Evolutionary conservation across 2,113 vertebrate species (phyloP).

Genomic region (Neopipo cinnamomea): DNA sequence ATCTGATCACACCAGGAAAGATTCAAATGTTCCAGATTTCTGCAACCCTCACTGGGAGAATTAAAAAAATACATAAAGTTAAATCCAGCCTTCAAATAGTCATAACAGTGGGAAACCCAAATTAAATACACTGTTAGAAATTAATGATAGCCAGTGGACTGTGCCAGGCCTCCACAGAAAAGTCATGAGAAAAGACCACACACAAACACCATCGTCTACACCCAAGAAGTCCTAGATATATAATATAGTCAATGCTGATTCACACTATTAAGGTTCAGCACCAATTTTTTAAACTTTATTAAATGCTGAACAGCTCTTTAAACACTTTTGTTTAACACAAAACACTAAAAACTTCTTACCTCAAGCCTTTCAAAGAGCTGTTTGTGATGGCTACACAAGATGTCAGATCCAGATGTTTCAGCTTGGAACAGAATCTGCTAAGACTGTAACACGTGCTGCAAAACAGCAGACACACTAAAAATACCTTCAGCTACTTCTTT

Average conservation of each 20-base stretch:
- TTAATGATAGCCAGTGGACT: conserved; percentile 37
- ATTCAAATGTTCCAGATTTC: conserved; percentile 89
- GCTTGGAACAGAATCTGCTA: conserved; percentile 94
- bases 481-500: conserved; percentile 61
- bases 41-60: conserved; percentile 86
- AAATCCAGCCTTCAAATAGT: conserved; percentile 65
- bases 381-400: conserved; percentile 93
- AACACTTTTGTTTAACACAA: background rate
- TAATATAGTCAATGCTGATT: background rate
- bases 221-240: background rate
- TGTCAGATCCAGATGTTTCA: conserved; percentile 93
- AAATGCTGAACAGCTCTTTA: background rate
- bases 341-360: conserved; percentile 72
- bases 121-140: conserved; percentile 62
- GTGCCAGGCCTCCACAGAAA: conserved; percentile 38
- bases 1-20: conserved; percentile 95
- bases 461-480: conserved; percentile 69
- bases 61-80: conserved; percentile 58
- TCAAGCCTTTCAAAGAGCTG: conserved; percentile 91
- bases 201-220: background rate
- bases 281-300: background rate
- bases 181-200: conserved; percentile 46
- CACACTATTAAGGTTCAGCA: background rate
- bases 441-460: conserved; percentile 91
- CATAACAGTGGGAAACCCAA: conserved; percentile 62